phyloP scores from a whole-genome alignment of 2,888 invertebrate genomes.

The Axea sp. region DNA sequence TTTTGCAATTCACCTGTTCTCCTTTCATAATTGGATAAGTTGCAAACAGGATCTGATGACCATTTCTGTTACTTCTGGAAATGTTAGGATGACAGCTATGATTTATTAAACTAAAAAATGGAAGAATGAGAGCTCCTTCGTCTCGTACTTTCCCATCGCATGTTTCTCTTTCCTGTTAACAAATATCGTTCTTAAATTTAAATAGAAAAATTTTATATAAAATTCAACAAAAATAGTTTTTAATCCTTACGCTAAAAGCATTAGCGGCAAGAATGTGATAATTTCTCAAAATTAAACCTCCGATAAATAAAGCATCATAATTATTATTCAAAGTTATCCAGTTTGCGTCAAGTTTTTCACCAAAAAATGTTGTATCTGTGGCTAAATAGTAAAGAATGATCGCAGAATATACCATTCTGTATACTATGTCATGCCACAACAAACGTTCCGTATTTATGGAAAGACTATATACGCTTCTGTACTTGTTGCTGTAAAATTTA shows the following conservation, averaged over 20 bases:
- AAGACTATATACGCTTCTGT: slow-evolving; percentile 81
- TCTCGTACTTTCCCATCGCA: slow-evolving; percentile 66
- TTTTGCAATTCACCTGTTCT: too few species aligned
- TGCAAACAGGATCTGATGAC: slow-evolving; percentile 81
- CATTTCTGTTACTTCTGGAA: slow-evolving; percentile 82
- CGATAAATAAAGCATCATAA: slow-evolving; percentile 80
- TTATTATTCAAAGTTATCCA: slow-evolving; percentile 73
- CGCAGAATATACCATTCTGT: slow-evolving; percentile 83
- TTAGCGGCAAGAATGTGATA: slow-evolving; percentile 91
- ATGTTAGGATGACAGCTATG: slow-evolving; percentile 94
- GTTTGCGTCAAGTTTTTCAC: slow-evolving; percentile 66
- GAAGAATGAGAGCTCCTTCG: slow-evolving; percentile 85
- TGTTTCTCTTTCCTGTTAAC: slow-evolving; percentile 36
- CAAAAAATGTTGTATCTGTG: slow-evolving; percentile 82
- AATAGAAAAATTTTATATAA: too few species aligned
- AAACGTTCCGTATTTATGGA: slow-evolving; percentile 85
- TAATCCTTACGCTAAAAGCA: slow-evolving; percentile 85
- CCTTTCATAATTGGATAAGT: slow-evolving; percentile 86
- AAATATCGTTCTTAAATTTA: too few species aligned
- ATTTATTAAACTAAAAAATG: slow-evolving; percentile 89
- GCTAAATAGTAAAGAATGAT: slow-evolving; percentile 83
- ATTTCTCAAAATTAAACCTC: slow-evolving; percentile 86
- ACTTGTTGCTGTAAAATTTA: slow-evolving; percentile 74
- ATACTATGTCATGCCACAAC: slow-evolving; percentile 85
- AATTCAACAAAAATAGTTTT: too few species aligned